A percentile compares a stretch with the other conserved stretches of the same genome.
Evolutionary conservation across 2,113 vertebrate species (phyloP).

Genomic region (Lepus europaeus): DNA sequence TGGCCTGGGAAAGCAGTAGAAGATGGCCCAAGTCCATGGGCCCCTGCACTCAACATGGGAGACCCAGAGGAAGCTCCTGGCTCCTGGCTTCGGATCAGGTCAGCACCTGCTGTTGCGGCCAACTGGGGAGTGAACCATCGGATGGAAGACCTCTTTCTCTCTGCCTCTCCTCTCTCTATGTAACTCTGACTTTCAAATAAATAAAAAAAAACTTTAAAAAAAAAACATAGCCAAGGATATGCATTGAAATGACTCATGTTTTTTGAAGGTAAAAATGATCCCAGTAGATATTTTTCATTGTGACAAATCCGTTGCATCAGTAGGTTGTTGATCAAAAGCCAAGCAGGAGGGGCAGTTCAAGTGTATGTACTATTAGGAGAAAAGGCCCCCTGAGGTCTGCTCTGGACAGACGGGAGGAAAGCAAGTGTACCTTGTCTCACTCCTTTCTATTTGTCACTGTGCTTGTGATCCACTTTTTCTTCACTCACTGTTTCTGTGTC

Average conservation of each 20-base stretch:
- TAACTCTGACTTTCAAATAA: too few species aligned
- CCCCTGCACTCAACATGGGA: too few species aligned
- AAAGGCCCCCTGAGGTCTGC: neutral
- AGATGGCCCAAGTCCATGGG: too few species aligned
- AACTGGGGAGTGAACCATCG: too few species aligned
- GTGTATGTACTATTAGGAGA: neutral
- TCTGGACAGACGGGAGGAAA: neutral
- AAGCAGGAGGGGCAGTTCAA: neutral
- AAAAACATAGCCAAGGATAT: neutral
- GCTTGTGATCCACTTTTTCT: neutral
- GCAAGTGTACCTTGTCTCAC: neutral
- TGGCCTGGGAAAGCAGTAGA: too few species aligned
- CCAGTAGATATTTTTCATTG: slow-evolving; percentile 14
- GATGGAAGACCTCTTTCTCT: too few species aligned
- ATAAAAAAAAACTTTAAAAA: too few species aligned
- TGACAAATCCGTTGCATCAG: neutral
- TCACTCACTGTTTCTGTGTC: neutral
- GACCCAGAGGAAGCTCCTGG: too few species aligned
- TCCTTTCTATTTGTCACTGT: neutral
- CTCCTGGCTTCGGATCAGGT: too few species aligned
- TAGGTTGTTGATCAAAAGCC: neutral
- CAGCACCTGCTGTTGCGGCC: too few species aligned
- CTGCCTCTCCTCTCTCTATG: too few species aligned
- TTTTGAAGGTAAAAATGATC: slow-evolving; percentile 9
- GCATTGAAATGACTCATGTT: neutral